phyloP scores from a whole-genome alignment of 2,113 vertebrate genomes.

The Eurypyga helias region DNA sequence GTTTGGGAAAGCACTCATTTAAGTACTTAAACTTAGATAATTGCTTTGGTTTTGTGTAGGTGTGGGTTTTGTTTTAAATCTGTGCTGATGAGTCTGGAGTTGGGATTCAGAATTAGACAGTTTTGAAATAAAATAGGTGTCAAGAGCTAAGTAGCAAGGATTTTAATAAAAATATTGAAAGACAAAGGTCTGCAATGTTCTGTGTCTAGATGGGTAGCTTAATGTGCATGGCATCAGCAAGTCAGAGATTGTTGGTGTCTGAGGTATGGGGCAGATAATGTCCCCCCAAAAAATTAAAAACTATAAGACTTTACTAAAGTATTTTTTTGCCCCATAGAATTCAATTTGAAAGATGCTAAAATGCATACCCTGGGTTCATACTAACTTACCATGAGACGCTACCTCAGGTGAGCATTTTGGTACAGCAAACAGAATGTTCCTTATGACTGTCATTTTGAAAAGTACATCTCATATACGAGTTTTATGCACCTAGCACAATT shows the following conservation, averaged over 20 bases:
- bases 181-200: not conserved
- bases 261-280: not conserved
- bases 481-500: not conserved
- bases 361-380: not conserved
- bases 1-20: not conserved
- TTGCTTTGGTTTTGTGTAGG: not conserved
- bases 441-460: not conserved
- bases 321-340: not conserved
- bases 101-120: not conserved
- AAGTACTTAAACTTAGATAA: not conserved
- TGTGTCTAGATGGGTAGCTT: not conserved
- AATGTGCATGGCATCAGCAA: not conserved
- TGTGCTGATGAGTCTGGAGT: not conserved
- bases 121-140: not conserved
- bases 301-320: not conserved
- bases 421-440: not conserved
- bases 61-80: not conserved
- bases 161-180: not conserved
- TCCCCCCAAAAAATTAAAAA: not conserved
- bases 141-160: not conserved
- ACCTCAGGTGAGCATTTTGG: not conserved
- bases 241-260: not conserved
- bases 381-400: not conserved
- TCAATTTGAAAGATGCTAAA: not conserved
- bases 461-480: accelerated